A percentile compares a stretch with the other conserved stretches of the same genome.
phyloP scores from a whole-genome alignment of 2,797 vertebrate genomes.

The Hirundo rustica region DNA sequence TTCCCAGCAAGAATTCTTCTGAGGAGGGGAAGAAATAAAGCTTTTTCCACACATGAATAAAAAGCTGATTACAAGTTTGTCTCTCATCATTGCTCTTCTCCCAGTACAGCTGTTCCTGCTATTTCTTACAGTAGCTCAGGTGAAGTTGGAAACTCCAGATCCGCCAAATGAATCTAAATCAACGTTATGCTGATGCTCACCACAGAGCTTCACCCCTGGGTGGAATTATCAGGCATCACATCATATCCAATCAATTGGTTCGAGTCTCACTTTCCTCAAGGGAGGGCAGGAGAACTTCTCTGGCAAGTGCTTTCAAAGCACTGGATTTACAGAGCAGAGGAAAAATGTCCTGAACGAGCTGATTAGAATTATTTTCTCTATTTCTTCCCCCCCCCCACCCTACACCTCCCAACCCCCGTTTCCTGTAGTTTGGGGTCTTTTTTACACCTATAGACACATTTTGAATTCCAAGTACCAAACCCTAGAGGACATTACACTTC shows the following conservation, averaged over 20 bases:
- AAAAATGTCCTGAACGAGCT: not conserved
- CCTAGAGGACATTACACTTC: not conserved
- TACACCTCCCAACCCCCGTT: accelerated
- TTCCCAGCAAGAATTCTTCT: not conserved
- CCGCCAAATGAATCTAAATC: not conserved
- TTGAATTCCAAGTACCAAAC: slow-evolving; percentile 55
- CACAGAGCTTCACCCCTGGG: not conserved
- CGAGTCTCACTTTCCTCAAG: not conserved
- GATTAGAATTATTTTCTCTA: not conserved
- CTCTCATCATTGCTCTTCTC: accelerated
- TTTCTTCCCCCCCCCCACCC: accelerated
- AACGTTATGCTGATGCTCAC: not conserved
- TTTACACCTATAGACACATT: slow-evolving; percentile 11
- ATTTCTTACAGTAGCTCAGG: not conserved
- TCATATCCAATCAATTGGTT: not conserved
- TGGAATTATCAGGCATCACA: not conserved
- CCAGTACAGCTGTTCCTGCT: not conserved
- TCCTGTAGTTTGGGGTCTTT: not conserved
- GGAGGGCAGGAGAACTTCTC: not conserved
- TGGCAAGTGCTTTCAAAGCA: not conserved
- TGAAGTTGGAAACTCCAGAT: not conserved
- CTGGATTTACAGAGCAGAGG: not conserved
- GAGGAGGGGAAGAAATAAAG: not conserved
- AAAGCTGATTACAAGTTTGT: not conserved
- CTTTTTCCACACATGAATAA: not conserved